Base-by-base conservation (phyloP, 2,113 vertebrate species). In the Perca fluviatilis region DNA sequence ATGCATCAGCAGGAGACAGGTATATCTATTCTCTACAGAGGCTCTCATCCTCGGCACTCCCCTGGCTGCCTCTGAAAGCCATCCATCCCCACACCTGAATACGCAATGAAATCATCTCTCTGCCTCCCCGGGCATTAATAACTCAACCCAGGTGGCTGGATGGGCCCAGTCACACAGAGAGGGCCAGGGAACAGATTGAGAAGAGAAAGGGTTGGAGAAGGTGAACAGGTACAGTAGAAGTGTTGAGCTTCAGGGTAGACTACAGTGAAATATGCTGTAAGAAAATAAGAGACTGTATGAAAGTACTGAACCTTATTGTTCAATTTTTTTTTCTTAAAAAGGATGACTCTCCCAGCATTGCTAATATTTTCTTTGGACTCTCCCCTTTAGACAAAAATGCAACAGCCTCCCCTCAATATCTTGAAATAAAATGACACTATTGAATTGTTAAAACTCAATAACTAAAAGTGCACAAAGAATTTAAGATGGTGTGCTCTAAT, bases 31-130 rank as follows among this genome's bases (percentile, higher is more conserved):
- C 92, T 91, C 91, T 77, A 87, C 92, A 78, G 86, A 94, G 83
- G 79, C 90, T 94, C 89, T 91, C 79, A 91, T 91, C 86, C 85
- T 80, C 80, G 80, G 85, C 92, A 90, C 89, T 93, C 86, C 93
- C 83, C 79, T 70, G 80, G 80, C 90, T 81, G 88, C 76, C 71
- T 89, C 90, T 86, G 91, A 92, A 91, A 94, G 84, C 91, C 91
- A 94, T 94, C 92, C 79, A 94, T 94, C 90, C 88, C 79, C 77
- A 79, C 92, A 94, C 91, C 90, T 94, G 94, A 93, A 94, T 94
- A 93, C 84, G 86, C 93, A 94, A 94, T 94, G 92, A 93, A 94
- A 93, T 94, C 93, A 92, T 94, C 90, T 88, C 74, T 86, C 77
- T 88, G 81, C 81, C 88, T 92, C 92, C 87, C 79, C 79, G 12